Base-by-base conservation (phyloP, 2,888 invertebrate genomes). In the Trichopoda pennipes region DNA sequence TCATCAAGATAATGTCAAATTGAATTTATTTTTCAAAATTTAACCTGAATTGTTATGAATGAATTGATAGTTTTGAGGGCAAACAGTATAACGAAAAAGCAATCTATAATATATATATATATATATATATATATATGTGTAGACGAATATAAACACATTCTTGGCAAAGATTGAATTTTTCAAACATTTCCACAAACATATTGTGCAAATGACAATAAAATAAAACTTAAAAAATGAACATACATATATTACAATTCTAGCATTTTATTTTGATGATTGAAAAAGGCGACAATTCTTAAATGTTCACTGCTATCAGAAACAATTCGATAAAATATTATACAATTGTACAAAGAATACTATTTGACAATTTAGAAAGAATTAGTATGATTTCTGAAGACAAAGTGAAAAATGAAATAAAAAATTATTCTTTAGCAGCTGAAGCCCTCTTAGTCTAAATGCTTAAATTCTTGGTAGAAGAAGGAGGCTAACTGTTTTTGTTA, bases 1-100 rank as follows among this genome's bases (percentile, higher is more conserved):
- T 75, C 79, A 79, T 82, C 82, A 76, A 68, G 82, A 82, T 82
- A 82, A 82, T 82, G 79, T 79, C 82, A 82, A 82, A 82, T 82
- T 82, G 82, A 82, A 79, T 76, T 82, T 77, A 82, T 68, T 75
- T 82, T 61, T 68, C 9, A 55, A 78, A 74, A 68, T 63, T 80
- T 55, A 61, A 79, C 68, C 60, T 68, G 55, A 55, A 79, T 79
- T 79, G 64, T 61, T 73, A 68, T 55, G 68, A 73, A 79, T 55
- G 73, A 68, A 73, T 72, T 79, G 73, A 19, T 49, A 55, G 44
- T n/a, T 68, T 63, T 3, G 53, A 68, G 55, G 68, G 47, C 17
- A 55, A 55, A 60, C 44, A 53, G 12, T 55, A 55, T 42, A 49
- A 49, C 23, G 16, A 60, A 79, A 61, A 74, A 49, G 73, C 55